Base-by-base conservation (phyloP, 2,113 vertebrate genomes). In the Sylvia atricapilla region DNA sequence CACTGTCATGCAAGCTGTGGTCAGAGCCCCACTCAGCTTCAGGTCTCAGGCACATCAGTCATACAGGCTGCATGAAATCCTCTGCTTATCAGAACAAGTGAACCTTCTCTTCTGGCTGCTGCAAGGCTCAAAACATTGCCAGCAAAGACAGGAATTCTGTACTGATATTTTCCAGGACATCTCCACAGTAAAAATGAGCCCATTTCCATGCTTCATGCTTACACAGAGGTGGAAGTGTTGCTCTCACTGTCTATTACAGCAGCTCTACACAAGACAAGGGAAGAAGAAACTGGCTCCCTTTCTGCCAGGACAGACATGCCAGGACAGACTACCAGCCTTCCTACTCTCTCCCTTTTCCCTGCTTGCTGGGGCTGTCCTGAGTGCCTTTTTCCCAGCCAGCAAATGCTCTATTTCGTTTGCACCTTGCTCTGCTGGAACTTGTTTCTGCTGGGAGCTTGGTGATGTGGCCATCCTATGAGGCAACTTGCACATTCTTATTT, bases 1-100 rank as follows among this genome's bases (percentile, higher is more conserved):
- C 3, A 1, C 18, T 44, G 25, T 53, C 1, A 1, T 58, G 20
- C 8, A 46, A 20, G n/a, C 20, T 3, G 0, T 43, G 25, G 19
- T 39, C 73, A 84, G 77, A 81, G 24, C 14, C 28, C 20, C 30
- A 4, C 43, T 87, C 64, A 53, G 9, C 33, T 55, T 39, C 60
- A 70, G 9, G 47, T 6, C 52, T 67, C 69, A 87, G 39, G 44
- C 27, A 41, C 15, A 17, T 47, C 66, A 11, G 21, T 55, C 13
- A 68, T 17, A 44, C 1, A 1, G 49, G 27, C n/a, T 93, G 33
- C n/a, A 35, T 20, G 27, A 73, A 87, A 66, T 58, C 27, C 22
- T 74, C 31, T 86, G 53, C 30, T 86, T 78, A 41, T 46, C 2
- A 5, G 39, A 92, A 68, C 11, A 31, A 17, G 23, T 39, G 43